phyloP scores from a whole-genome alignment of 1,140 invertebrate species.

The Drosophila truncata region DNA sequence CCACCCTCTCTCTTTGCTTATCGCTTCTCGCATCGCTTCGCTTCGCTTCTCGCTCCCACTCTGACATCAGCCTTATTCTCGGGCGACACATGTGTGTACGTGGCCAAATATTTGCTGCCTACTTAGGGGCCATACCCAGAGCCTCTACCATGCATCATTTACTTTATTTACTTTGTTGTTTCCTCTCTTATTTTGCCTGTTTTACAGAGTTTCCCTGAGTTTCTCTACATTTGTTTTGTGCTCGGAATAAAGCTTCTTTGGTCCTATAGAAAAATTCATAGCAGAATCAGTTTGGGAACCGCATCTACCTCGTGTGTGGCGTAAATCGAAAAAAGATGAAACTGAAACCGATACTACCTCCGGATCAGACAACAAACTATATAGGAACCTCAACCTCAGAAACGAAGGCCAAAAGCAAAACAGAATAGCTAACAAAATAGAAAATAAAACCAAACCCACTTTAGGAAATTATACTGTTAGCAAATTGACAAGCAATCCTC shows the following conservation, averaged over 20 bases:
- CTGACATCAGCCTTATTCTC: no score
- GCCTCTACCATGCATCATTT: slow-evolving; percentile 12
- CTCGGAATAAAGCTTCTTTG: slow-evolving; percentile 16
- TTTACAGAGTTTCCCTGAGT: background rate
- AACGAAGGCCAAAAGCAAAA: slow-evolving; percentile 26
- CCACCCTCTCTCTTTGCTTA: no score
- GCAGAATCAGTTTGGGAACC: slow-evolving; percentile 49
- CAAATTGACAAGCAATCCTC: slow-evolving; percentile 73
- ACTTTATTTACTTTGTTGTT: slow-evolving; percentile 23
- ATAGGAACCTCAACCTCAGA: slow-evolving; percentile 32
- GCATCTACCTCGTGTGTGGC: slow-evolving; percentile 68
- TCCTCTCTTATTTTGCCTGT: background rate
- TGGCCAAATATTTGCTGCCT: slow-evolving; percentile 57
- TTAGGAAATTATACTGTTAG: slow-evolving; percentile 57
- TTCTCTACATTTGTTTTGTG: slow-evolving; percentile 13
- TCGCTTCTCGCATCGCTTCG: no score
- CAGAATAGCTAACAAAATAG: background rate
- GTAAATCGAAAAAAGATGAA: slow-evolving; percentile 26
- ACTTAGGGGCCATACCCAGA: slow-evolving; percentile 5
- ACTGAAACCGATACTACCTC: slow-evolving; percentile 72
- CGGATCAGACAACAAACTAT: slow-evolving; percentile 38
- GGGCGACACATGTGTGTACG: slow-evolving; percentile 46
- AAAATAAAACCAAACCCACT: slow-evolving; percentile 15
- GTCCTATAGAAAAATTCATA: slow-evolving; percentile 43
- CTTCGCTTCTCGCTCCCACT: no score